These are phyloP conservation scores for Choristoneura fumiferana DNA, from an alignment of 1,140 invertebrate genomes.

Conservation along the genomic window DNA sequence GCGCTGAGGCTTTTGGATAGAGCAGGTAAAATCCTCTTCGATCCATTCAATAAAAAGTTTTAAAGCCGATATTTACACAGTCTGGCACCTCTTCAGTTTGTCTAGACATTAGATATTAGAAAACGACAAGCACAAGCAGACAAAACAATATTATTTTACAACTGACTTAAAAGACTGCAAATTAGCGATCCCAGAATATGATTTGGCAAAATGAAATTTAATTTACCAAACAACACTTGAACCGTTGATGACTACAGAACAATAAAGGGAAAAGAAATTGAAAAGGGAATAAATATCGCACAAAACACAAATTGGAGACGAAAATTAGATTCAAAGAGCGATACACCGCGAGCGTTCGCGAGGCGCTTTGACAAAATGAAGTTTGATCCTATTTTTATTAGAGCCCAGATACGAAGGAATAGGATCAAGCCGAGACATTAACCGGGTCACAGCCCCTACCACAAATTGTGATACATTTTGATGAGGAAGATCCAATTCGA, in stretches of 20 bases:
- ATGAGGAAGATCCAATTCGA: no score
- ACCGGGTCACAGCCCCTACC: neutral
- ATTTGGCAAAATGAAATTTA: neutral
- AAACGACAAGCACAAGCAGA: neutral
- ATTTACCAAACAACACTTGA: slow-evolving; percentile 3
- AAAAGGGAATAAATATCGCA: slow-evolving; percentile 29
- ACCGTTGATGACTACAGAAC: neutral
- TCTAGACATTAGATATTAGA: slow-evolving; percentile 3
- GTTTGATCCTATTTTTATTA: slow-evolving; percentile 41
- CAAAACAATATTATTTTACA: no score
- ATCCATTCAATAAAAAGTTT: slow-evolving; percentile 1
- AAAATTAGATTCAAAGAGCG: slow-evolving; percentile 43
- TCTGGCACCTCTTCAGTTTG: neutral
- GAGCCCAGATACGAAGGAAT: slow-evolving; percentile 22
- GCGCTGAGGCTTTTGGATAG: no score
- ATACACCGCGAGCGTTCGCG: slow-evolving; percentile 36
- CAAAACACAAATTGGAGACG: slow-evolving; percentile 29
- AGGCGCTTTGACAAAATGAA: slow-evolving; percentile 37
- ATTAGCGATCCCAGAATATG: neutral
- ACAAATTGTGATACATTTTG: neutral
- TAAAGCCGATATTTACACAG: slow-evolving; percentile 8
- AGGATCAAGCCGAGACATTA: slow-evolving; percentile 18
- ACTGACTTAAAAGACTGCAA: no score
- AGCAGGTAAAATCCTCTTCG: neutral
- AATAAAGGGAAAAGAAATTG: slow-evolving; percentile 26